Evolutionary conservation across 2,113 vertebrate genomes (phyloP).

Genomic region (Mobula hypostoma): DNA sequence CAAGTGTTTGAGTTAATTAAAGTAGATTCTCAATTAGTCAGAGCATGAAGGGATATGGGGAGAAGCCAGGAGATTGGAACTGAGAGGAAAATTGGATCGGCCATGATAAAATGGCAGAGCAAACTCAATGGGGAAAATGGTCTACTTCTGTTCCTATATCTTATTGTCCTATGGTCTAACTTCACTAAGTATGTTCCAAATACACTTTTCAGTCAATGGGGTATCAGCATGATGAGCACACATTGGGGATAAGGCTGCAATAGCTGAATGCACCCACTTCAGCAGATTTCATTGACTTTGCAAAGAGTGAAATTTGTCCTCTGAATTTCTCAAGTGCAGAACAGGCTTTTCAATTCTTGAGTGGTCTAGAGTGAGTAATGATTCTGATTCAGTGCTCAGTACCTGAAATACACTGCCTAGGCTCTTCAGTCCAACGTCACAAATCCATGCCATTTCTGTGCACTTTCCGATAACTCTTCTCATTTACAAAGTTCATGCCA

Average conservation of each 20-base stretch:
- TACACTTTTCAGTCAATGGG: not conserved
- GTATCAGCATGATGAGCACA: not conserved
- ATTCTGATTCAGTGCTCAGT: not conserved
- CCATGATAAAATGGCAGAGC: too few relatives aligned
- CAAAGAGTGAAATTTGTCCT: not conserved
- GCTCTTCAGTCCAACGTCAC: not conserved
- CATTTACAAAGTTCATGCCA: constrained; percentile 25
- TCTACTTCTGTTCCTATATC: too few relatives aligned
- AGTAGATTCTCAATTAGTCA: too few relatives aligned
- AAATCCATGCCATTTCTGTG: not conserved
- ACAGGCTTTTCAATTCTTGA: not conserved
- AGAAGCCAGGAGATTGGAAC: too few relatives aligned
- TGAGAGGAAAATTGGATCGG: too few relatives aligned
- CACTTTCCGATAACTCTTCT: not conserved
- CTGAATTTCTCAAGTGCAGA: not conserved
- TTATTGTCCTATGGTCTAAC: too few relatives aligned
- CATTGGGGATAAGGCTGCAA: not conserved
- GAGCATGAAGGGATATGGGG: too few relatives aligned
- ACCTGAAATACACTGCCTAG: not conserved
- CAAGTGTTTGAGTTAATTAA: too few relatives aligned
- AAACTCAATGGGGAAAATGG: too few relatives aligned
- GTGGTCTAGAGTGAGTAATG: not conserved
- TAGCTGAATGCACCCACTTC: not conserved
- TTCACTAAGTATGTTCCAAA: not conserved
- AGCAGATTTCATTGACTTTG: too few relatives aligned